Conservation (phyloP, 2,113 vertebrate species). For the Rhodinocichla rosea region DNA sequence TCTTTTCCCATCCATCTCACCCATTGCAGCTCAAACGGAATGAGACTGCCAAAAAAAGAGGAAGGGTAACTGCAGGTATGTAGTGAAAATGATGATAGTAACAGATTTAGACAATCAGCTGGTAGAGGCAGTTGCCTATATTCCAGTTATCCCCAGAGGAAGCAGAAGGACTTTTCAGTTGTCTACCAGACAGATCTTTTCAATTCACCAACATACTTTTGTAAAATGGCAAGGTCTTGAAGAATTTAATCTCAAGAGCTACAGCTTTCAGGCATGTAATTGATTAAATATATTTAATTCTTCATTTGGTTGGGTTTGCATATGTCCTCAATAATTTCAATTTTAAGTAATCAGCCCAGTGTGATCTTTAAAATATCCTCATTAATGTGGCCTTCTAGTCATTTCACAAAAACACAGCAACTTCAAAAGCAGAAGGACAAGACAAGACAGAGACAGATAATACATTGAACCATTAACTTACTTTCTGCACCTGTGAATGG, state of each 20-base stretch:
- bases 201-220: neutral
- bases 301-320: neutral
- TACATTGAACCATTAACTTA: conserved; percentile 55
- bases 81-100: neutral
- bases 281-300: neutral
- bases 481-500: conserved; percentile 75
- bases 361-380: neutral
- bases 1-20: neutral
- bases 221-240: neutral
- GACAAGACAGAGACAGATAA: neutral
- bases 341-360: neutral
- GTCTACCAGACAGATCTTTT: neutral
- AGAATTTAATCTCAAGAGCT: neutral
- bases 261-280: neutral
- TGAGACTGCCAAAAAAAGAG: neutral
- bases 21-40: neutral
- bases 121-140: neutral
- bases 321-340: neutral
- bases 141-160: neutral
- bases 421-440: neutral
- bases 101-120: neutral
- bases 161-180: neutral
- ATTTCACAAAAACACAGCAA: neutral
- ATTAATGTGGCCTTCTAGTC: neutral
- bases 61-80: neutral